Evolutionary conservation across 2,888 invertebrate genomes (phyloP).

Genomic region (Thera obeliscata): DNA sequence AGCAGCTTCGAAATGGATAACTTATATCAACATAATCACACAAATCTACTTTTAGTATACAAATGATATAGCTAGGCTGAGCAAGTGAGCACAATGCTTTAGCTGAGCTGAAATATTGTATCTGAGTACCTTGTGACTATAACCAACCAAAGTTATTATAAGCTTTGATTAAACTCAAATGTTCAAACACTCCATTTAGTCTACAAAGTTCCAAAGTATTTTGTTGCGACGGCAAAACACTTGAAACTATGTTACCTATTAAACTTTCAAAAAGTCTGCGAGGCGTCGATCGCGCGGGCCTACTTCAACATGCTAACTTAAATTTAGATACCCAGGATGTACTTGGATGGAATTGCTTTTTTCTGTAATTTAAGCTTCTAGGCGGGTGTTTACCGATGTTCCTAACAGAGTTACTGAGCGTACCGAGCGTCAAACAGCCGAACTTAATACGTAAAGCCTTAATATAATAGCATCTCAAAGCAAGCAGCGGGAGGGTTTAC

Average conservation of each 20-base stretch:
- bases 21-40: no score
- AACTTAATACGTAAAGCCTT: conserved; percentile 62
- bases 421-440: conserved; percentile 54
- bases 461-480: conserved; percentile 61
- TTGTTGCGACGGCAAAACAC: conserved; percentile 12
- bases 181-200: no score
- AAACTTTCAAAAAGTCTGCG: not conserved
- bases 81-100: no score
- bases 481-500: conserved; percentile 59
- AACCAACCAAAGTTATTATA: no score
- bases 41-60: no score
- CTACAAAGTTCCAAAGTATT: not conserved
- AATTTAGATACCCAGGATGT: conserved; percentile 2
- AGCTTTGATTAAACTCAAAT: no score
- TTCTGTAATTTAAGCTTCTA: conserved; percentile 25
- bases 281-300: conserved; percentile 2
- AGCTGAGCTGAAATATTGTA: no score
- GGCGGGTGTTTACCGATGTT: conserved; percentile 36
- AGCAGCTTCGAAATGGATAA: no score
- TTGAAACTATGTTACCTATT: conserved; percentile 13
- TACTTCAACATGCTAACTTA: conserved; percentile 15
- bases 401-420: conserved; percentile 48
- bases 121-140: no score
- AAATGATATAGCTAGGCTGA: no score
- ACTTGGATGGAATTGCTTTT: conserved; percentile 26